Base-by-base conservation (phyloP, 2,797 vertebrate genomes). In the Eulemur mongoz region DNA sequence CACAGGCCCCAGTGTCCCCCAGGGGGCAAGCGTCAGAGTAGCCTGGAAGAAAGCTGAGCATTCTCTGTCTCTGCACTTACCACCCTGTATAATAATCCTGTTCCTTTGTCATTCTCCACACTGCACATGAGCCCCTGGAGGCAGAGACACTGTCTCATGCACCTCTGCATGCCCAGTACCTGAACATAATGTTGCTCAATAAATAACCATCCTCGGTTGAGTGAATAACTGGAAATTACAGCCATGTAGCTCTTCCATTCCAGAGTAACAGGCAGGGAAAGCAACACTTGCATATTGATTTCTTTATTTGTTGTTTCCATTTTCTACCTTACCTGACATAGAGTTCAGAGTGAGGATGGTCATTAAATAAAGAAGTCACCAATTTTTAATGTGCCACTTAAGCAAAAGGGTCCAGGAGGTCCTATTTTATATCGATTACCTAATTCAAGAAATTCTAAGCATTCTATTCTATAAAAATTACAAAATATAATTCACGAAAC, bases 331-430 rank as follows among this genome's bases (percentile, higher is more conserved):
- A 57, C 35, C 50, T 69, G 45, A 22, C 48, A 92, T 76, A 23
- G 52, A 38, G 27, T 80, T 93, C 52, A 72, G 30, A 93, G 32
- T 57, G 86, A 80, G 54, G 65, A 43, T 93, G 27, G 25, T 67
- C 25, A 59, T 61, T 81, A 48, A 88, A 45, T 69, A 81, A 93
- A 93, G 45, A 86, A 81, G 40, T 76, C 59, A 35, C 75, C 76
- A 48, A 80, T 35, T 96, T 95, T 89, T 73, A 69, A 81, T 35
- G 61, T 79, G 40, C 38, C 48, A 75, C n/a, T 89, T 57, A 79
- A 80, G 23, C 23, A 43, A 89, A 95, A 86, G 57, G 50, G 20
- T 18, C 13, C 57, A 88, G 7, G 22, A 57, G 27, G 9, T 8
- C n/a, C 52, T 89, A 43, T 76, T 72, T 93, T 93, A 80, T n/a